A percentile compares a stretch with the other conserved stretches of the same genome.
Conservation (phyloP, 2,113 vertebrate genomes). For the Apteryx mantelli region DNA sequence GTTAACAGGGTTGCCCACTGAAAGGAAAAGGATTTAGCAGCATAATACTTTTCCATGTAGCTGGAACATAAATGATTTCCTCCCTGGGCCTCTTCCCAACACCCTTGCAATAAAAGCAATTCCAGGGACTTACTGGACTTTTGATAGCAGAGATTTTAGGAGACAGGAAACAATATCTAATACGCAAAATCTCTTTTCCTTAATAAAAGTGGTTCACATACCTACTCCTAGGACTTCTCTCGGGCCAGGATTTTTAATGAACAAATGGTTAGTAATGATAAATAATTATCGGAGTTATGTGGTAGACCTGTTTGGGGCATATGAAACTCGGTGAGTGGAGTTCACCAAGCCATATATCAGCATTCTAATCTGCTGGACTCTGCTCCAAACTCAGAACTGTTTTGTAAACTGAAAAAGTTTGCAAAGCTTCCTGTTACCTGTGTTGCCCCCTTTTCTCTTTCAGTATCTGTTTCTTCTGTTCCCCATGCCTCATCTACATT, state of each 20-base stretch:
- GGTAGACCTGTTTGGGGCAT: background rate
- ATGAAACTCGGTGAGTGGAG: background rate
- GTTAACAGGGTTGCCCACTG: background rate
- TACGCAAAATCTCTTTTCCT: background rate
- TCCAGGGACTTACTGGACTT: background rate
- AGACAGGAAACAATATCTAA: background rate
- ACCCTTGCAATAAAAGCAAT: background rate
- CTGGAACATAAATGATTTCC: background rate
- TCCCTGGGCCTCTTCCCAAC: background rate
- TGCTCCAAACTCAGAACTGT: background rate
- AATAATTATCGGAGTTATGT: background rate
- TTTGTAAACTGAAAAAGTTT: background rate
- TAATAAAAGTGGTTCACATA: background rate
- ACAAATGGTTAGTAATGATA: background rate
- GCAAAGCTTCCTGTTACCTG: background rate
- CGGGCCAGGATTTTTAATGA: background rate
- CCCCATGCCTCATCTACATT: no score
- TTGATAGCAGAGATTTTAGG: background rate
- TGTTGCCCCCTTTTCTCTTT: background rate
- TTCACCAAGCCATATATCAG: fast-evolving
- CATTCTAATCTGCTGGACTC: background rate
- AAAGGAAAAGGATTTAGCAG: background rate
- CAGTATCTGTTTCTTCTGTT: fast-evolving
- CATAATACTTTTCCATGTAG: background rate
- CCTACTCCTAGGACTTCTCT: background rate